Percentiles rank a stretch among this genome's conserved stretches.
Evolutionary conservation across 2,113 vertebrate species (phyloP).

Genomic region (Platichthys flesus): DNA sequence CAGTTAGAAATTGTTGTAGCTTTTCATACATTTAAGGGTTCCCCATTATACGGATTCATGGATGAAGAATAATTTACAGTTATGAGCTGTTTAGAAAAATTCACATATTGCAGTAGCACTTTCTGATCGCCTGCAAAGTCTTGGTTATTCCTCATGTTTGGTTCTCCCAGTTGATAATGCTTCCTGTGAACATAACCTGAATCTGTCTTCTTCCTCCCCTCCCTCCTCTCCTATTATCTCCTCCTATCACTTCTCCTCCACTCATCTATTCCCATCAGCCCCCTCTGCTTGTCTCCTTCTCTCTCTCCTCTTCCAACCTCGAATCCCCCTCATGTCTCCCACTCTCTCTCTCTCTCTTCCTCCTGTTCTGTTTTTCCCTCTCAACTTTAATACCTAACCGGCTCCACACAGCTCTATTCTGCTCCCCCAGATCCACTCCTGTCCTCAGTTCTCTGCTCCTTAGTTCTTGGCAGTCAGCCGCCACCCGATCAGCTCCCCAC

Average conservation of each 20-base stretch:
- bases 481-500: slow-evolving; percentile 33
- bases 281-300: slow-evolving; percentile 16
- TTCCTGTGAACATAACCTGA: slow-evolving; percentile 44
- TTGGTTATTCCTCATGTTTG: slow-evolving; percentile 24
- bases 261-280: slow-evolving; percentile 30
- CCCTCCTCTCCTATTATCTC: slow-evolving; percentile 28
- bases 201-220: slow-evolving; percentile 46
- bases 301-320: slow-evolving; percentile 27
- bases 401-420: slow-evolving; percentile 43
- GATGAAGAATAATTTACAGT: no score
- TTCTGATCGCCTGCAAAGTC: background rate
- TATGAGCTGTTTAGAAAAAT: background rate
- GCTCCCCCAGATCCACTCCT: slow-evolving; percentile 36
- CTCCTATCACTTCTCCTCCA: slow-evolving; percentile 17
- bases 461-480: slow-evolving; percentile 46
- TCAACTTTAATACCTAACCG: slow-evolving; percentile 57
- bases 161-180: slow-evolving; percentile 13
- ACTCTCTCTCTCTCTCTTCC: background rate
- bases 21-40: no score
- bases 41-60: no score
- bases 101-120: background rate
- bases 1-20: no score
- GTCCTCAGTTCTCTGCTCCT: slow-evolving; percentile 39
- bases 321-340: slow-evolving; percentile 26
- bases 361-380: slow-evolving; percentile 21